Evolutionary conservation across 2,113 vertebrate genomes (phyloP), one percentile per base, ranked within the genome.

Genomic region (Oxyruncus cristatus): DNA sequence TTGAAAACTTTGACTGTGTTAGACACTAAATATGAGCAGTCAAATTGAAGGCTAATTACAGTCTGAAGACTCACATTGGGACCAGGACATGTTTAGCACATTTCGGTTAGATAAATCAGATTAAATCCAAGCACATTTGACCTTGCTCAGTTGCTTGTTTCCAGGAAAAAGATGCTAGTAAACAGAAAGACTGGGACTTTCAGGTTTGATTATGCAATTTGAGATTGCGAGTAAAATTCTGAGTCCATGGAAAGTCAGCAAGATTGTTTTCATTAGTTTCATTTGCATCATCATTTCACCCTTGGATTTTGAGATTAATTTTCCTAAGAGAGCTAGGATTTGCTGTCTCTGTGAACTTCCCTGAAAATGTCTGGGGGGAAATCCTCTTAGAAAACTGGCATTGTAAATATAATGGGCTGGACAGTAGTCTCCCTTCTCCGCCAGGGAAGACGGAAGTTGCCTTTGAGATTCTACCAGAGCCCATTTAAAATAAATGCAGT

Each of bases 301-400:
- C 71, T 68, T 68, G 82, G 71, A 66, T 94, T 95, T 92, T 14
- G n/a, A 75, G 85, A 85, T 94, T 72, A 67, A 42, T 92, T 92
- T 21, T 10, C 44, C 49, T 85, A 6, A 8, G 42, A 81, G 37
- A 82, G 41, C 56, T 79, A 20, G 78, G 70, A 92, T 94, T 90
- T 91, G 35, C 58, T 87, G 53, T 79, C 35, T 46, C 44, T 85
- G 30, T 82, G 88, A 93, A 79, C 77, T 95, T 94, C 39, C 12
- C 33, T 67, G 47, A 18, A 59, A 84, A 68, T 66, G 30, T 88
- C 85, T 85, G 58, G 61, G 76, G 85, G 70, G 47, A 93, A 92
- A 89, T 92, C 52, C 44, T 94, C 35, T 72, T 92, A 88, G 35
- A 68, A 91, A 49, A 68, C 8, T 3, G 2, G 11, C 4, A 0